These are phyloP conservation scores for Agrochola lota DNA, from an alignment of 2,888 invertebrate species.

Conservation along the genomic window DNA sequence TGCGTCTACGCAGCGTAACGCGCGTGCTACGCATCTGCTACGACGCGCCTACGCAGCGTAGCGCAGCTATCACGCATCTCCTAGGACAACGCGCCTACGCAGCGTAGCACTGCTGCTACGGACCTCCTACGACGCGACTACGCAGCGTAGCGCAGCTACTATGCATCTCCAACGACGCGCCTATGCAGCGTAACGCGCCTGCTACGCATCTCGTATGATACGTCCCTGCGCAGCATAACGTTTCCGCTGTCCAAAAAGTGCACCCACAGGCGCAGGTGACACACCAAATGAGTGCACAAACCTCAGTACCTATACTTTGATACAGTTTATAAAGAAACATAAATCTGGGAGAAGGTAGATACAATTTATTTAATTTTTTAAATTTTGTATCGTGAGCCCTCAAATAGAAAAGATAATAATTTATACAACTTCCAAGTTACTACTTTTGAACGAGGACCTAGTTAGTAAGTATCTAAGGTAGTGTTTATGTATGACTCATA, in stretches of 20 bases:
- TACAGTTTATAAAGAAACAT: background rate
- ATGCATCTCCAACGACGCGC: background rate
- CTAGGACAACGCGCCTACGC: background rate
- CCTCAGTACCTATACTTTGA: background rate
- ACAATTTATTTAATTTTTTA: background rate
- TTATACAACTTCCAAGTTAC: background rate
- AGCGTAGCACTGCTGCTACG: background rate
- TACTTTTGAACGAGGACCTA: background rate
- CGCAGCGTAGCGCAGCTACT: background rate
- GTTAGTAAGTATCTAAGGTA: background rate
- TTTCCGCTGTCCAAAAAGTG: background rate
- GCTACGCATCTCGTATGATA: background rate
- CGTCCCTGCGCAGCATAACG: background rate
- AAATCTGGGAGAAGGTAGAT: background rate
- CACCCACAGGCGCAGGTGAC: background rate
- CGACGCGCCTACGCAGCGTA: background rate
- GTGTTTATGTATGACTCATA: slow-evolving; percentile 16
- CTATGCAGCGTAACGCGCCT: background rate
- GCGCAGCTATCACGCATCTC: background rate
- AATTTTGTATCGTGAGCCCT: no score
- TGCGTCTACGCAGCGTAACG: background rate
- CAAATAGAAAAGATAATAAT: background rate
- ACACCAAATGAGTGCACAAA: background rate
- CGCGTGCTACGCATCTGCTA: background rate
- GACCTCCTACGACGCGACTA: background rate